Percentiles rank a stretch among this genome's conserved stretches.
These are phyloP conservation scores for Cryptocheilus praepositus DNA, from an alignment of 2,888 invertebrate species.

Conservation along the genomic window DNA sequence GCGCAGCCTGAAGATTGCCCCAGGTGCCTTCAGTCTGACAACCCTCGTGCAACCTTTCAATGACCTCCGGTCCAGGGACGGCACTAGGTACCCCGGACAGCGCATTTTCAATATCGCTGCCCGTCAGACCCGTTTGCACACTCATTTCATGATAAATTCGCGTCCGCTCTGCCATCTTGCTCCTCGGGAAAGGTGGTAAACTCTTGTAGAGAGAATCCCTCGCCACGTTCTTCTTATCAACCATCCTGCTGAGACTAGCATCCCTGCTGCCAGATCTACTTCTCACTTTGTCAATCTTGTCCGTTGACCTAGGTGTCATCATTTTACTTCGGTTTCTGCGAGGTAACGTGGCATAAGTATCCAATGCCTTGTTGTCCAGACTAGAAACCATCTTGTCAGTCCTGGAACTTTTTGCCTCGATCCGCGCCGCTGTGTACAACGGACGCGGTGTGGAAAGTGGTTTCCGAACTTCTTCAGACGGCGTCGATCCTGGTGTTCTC, in stretches of 20 bases:
- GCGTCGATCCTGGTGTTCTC: conserved; percentile 64
- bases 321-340: conserved; percentile 78
- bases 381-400: conserved; percentile 68
- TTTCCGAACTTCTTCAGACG: conserved; percentile 47
- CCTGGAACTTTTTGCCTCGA: conserved; percentile 21
- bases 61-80: conserved; percentile 64
- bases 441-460: conserved; percentile 37
- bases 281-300: conserved; percentile 59
- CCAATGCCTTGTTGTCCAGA: conserved; percentile 76
- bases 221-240: conserved; percentile 49
- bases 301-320: conserved; percentile 42
- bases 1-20: conserved; percentile 80
- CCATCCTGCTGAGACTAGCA: conserved; percentile 72
- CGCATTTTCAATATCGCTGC: conserved; percentile 83
- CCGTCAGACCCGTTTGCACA: conserved; percentile 86
- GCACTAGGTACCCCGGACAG: conserved; percentile 78
- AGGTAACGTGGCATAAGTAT: conserved; percentile 87
- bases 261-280: conserved; percentile 77
- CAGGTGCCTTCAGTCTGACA: conserved; percentile 82
- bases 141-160: conserved; percentile 88
- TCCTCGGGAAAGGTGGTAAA: conserved; percentile 76
- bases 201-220: conserved; percentile 71
- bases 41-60: conserved; percentile 77
- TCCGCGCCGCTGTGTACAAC: conserved; percentile 45
- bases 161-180: conserved; percentile 76